Evolutionary conservation across 2,888 invertebrate genomes (phyloP), one percentile per base, ranked within the genome.

Genomic region (Catocala fraxini): DNA sequence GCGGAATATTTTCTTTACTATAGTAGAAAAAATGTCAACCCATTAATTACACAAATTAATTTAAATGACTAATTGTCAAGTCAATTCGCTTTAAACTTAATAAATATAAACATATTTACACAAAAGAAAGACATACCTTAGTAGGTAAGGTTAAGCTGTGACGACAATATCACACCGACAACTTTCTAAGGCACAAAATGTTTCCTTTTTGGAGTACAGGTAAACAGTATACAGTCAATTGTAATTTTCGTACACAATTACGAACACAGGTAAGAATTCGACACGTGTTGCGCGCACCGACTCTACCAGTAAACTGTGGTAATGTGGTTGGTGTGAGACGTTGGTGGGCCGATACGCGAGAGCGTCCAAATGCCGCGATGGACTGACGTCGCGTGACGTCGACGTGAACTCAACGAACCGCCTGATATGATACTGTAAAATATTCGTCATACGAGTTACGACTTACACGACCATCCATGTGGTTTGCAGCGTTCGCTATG

Each of bases 311-410:
- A 82, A 46, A 46, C 51, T 58, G 69, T 53, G 58, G 59, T n/a
- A 15, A 12, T 12, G 56, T 70, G 65, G 63, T 64, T 71, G 70
- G 59, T 75, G 80, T 76, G 73, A n/a, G n/a, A n/a, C n/a, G n/a
- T n/a, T n/a, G 64, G 78, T 75, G 80, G 79, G 76, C 78, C 75
- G 80, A 83, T 77, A 78, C 77, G 63, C 70, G 75, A 78, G 74
- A 77, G 68, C 66, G 71, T 59, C 65, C 68, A 63, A 67, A 56
- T 68, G 65, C 65, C 73, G 66, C 66, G 70, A 67, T 70, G 71
- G 74, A 71, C 76, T 85, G 87, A 89, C 88, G 87, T 85, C 68
- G 78, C 70, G 77, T 89, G 89, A 89, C 89, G 89, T 89, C 73
- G 79, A 45, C 34, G 41, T 45, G 61, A 65, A 55, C 63, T 66